Evolutionary conservation across 2,113 vertebrate genomes (phyloP), one percentile per base, ranked within the genome.

Genomic region (Stigmatopora nigra): DNA sequence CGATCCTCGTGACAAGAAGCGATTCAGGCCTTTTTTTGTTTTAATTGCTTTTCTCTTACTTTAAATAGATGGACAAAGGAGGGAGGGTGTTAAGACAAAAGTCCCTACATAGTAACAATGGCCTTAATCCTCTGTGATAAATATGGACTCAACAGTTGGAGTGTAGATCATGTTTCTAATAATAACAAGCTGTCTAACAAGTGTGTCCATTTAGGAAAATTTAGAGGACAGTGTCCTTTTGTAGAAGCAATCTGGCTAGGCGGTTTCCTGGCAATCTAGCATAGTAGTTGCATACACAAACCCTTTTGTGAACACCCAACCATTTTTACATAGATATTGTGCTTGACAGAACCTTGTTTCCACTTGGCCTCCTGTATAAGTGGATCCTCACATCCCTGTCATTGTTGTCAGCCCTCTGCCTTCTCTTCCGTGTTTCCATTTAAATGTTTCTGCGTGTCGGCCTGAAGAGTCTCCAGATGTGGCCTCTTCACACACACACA

Each of bases 401-500:
- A 45, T 61, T 31, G 31, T 56, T 6, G 9, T 45, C 19, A 64
- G 36, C 78, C 51, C 9, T 65, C 51, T 63, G 57, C 41, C 72
- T 65, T 59, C 65, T 68, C 63, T 64, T 77, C 64, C 45, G 62
- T 78, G 63, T 68, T 66, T 41, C 49, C 9, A 61, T 66, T 31
- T 76, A 81, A 80, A 79, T 79, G 77, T 73, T 83, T 71, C 70
- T 76, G 72, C 58, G 77, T 76, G 20, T 72, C 14, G 64, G 61
- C 63, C 71, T 14, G n/a, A 48, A 53, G 68, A 66, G 64, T 67
- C 72, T 75, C 73, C 48, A 58, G 38, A 65, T 68, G 72, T 65
- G 69, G 57, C 65, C 63, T 49, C 62, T 41, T 63, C 49, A 75
- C 53, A n/a, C 60, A 63, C 70, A 66, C 61, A 0, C 57, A 59